Percentiles rank a stretch among this genome's conserved stretches.
Evolutionary conservation across 2,888 invertebrate genomes (phyloP).

Genomic region (Orthosia gracilis): DNA sequence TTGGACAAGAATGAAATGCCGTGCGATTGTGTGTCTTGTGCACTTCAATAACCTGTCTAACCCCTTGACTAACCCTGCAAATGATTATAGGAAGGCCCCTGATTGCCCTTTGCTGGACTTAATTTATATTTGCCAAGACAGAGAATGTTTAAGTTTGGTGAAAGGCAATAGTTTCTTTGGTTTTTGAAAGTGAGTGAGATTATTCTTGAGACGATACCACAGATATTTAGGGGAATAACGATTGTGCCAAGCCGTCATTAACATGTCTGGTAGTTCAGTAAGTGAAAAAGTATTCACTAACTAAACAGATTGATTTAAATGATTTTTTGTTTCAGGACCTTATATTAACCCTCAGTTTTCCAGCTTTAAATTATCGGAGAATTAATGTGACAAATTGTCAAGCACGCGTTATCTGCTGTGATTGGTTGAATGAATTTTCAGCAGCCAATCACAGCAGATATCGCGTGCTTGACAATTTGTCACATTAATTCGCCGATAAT

Average conservation of each 20-base stretch:
- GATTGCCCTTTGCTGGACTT: neutral
- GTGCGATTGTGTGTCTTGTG: neutral
- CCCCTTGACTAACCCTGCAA: neutral
- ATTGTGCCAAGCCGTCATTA: conserved; percentile 34
- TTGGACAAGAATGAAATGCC: neutral
- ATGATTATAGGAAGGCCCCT: neutral
- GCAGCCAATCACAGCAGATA: no score
- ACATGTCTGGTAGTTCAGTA: neutral
- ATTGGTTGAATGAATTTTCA: no score
- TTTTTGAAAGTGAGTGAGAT: conserved; percentile 62
- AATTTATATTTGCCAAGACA: no score
- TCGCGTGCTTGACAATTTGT: no score
- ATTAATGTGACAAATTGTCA: no score
- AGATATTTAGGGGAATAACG: conserved; percentile 36
- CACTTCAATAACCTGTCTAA: neutral
- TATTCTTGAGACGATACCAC: conserved; percentile 65
- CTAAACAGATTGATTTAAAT: neutral
- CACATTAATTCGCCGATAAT: no score
- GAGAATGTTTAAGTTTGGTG: neutral
- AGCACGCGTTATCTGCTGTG: no score
- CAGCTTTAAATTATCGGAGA: no score
- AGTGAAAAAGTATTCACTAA: neutral
- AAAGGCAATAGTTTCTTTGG: neutral
- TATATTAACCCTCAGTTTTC: no score
- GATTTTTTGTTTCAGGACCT: neutral